Percentiles rank a stretch among this genome's conserved stretches.
Evolutionary conservation across 2,113 vertebrate species (phyloP).

Genomic region (Rhabdornis inornatus): DNA sequence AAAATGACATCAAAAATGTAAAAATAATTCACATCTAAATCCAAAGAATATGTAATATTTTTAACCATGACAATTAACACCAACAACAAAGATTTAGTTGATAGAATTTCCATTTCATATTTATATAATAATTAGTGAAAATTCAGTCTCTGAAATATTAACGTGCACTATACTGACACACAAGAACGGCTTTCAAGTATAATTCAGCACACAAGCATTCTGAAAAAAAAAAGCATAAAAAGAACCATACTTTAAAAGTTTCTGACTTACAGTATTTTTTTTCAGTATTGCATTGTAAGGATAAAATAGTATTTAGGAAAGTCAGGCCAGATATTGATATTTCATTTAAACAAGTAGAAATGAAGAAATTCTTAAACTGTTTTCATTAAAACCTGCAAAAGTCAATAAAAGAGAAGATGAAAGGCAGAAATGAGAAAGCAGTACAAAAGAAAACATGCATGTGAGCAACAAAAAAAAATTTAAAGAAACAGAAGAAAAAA

Average conservation of each 20-base stretch:
- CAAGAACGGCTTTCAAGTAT: background rate
- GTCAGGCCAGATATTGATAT: background rate
- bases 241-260: background rate
- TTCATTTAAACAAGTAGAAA: background rate
- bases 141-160: background rate
- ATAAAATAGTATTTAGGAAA: background rate
- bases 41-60: background rate
- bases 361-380: background rate
- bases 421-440: background rate
- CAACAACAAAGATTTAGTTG: background rate
- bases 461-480: background rate
- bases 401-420: background rate
- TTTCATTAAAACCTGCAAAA: background rate
- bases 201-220: background rate
- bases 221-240: background rate
- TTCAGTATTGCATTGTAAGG: background rate
- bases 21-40: background rate
- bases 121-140: background rate
- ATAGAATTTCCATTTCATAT: background rate
- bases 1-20: background rate
- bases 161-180: background rate
- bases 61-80: background rate
- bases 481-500: background rate
- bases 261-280: background rate
- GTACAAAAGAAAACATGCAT: background rate